phyloP scores from a whole-genome alignment of 1,140 invertebrate genomes.

The Drosophila carrolli region DNA sequence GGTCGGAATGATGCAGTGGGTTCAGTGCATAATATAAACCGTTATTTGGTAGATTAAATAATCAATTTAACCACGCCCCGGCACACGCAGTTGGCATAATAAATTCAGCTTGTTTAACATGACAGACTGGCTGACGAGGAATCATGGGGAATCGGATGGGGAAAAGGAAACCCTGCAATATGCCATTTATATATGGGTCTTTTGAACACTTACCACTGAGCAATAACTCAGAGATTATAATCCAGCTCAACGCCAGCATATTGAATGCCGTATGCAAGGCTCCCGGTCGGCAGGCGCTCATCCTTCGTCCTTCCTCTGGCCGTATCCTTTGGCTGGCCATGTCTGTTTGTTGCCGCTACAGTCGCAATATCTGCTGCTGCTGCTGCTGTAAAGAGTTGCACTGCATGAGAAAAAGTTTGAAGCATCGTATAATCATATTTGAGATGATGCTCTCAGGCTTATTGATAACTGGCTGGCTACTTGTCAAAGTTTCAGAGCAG shows the following conservation, averaged over 20 bases:
- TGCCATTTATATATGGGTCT: slow-evolving; percentile 39
- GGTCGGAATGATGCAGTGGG: neutral
- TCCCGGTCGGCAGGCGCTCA: slow-evolving; percentile 12
- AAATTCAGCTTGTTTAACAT: slow-evolving; percentile 65
- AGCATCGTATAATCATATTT: slow-evolving; percentile 71
- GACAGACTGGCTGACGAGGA: slow-evolving; percentile 26
- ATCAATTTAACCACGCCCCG: slow-evolving; percentile 76
- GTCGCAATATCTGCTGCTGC: slow-evolving; percentile 32
- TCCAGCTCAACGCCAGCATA: slow-evolving; percentile 76
- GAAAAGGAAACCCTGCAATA: slow-evolving; percentile 27
- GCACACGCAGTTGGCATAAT: slow-evolving; percentile 67
- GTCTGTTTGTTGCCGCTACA: slow-evolving; percentile 31
- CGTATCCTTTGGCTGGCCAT: slow-evolving; percentile 43
- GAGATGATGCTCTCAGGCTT: slow-evolving; percentile 58
- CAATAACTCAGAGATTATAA: slow-evolving; percentile 82
- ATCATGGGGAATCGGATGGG: neutral
- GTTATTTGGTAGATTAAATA: slow-evolving; percentile 73
- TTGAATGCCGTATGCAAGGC: slow-evolving; percentile 66
- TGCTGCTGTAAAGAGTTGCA: slow-evolving; percentile 43
- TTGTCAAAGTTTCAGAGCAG: slow-evolving; percentile 52
- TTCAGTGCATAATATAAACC: slow-evolving; percentile 65
- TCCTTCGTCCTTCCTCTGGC: slow-evolving; percentile 9
- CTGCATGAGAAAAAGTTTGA: slow-evolving; percentile 54
- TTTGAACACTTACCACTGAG: slow-evolving; percentile 76
- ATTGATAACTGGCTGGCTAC: slow-evolving; percentile 70